phyloP scores from a whole-genome alignment of 2,797 vertebrate species.

The Macroramphosus scolopax region DNA sequence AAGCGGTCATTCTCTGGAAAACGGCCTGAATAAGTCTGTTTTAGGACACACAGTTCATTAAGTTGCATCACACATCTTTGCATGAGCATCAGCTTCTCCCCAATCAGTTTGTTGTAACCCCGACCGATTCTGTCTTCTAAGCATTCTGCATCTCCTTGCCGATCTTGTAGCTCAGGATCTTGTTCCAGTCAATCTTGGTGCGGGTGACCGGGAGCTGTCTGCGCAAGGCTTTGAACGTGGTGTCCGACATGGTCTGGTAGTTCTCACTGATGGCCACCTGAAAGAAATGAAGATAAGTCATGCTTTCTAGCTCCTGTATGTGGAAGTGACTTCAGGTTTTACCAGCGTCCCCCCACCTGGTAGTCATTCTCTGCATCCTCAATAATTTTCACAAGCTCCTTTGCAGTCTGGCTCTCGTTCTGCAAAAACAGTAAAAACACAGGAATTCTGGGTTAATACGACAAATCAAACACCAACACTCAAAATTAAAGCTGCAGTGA shows the following conservation, averaged over 20 bases:
- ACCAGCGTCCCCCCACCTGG: conserved; percentile 80
- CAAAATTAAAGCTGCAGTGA: no score
- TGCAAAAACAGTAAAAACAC: conserved; percentile 60
- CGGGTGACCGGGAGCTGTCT: conserved; percentile 94
- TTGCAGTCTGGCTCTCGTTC: conserved; percentile 91
- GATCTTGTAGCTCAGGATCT: conserved; percentile 98
- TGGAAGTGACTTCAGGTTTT: no score
- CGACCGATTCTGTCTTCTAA: conserved; percentile 66
- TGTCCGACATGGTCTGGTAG: conserved; percentile 98
- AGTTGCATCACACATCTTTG: conserved; percentile 73
- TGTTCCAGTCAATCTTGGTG: conserved; percentile 99
- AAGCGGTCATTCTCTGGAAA: conserved; percentile 34
- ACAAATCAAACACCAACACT: no score
- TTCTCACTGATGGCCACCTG: conserved; percentile 96
- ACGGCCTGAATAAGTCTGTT: conserved; percentile 29
- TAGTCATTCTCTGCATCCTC: conserved; percentile 91
- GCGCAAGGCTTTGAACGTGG: conserved; percentile 97
- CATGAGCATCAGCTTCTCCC: conserved; percentile 45
- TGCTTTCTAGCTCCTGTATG: not conserved
- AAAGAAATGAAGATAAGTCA: conserved; percentile 25
- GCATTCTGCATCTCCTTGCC: conserved; percentile 97
- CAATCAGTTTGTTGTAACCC: conserved; percentile 43
- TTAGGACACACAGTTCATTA: conserved; percentile 50
- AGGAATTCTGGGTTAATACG: no score
- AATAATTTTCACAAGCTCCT: conserved; percentile 93